phyloP scores from a whole-genome alignment of 37 sponge, comb jelly and placozoan genomes.

The Mnemiopsis leidyi region DNA sequence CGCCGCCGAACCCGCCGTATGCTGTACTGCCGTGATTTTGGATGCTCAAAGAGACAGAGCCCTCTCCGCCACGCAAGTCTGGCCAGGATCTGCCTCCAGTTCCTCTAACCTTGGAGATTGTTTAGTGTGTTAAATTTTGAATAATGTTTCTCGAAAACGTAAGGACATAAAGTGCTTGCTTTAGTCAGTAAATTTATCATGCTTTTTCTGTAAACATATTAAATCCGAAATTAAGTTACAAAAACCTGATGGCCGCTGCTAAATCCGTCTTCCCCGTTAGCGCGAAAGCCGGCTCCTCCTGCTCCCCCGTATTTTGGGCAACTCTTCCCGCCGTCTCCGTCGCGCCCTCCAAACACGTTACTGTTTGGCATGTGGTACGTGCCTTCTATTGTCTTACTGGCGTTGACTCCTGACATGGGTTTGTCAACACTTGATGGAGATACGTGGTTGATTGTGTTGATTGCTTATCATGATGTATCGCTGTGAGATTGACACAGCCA shows the following conservation, averaged over 20 bases:
- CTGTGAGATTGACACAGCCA: too few relatives aligned
- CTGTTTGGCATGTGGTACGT: neutral
- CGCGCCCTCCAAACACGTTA: neutral
- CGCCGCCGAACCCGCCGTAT: slow-evolving; percentile 49
- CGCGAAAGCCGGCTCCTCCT: slow-evolving; percentile 10
- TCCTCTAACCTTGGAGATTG: neutral
- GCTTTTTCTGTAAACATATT: too few relatives aligned
- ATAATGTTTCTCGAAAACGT: neutral
- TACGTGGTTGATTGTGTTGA: too few relatives aligned
- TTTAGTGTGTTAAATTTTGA: neutral
- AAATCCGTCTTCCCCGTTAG: slow-evolving; percentile 2
- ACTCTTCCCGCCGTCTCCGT: neutral
- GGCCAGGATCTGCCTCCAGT: slow-evolving; percentile 49
- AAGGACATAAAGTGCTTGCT: too few relatives aligned
- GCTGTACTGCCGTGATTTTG: neutral
- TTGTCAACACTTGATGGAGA: too few relatives aligned
- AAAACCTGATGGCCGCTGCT: slow-evolving; percentile 7
- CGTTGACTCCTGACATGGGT: neutral
- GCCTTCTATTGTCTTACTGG: neutral
- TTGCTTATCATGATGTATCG: too few relatives aligned
- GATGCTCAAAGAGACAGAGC: neutral
- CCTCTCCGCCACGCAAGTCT: slow-evolving; percentile 16
- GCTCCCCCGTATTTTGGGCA: slow-evolving; percentile 16
- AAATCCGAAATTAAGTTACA: too few relatives aligned
- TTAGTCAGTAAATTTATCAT: too few relatives aligned